Percentiles rank a stretch among this genome's conserved stretches.
phyloP scores from a whole-genome alignment of 2,888 invertebrate species.

The Spodoptera exigua region DNA sequence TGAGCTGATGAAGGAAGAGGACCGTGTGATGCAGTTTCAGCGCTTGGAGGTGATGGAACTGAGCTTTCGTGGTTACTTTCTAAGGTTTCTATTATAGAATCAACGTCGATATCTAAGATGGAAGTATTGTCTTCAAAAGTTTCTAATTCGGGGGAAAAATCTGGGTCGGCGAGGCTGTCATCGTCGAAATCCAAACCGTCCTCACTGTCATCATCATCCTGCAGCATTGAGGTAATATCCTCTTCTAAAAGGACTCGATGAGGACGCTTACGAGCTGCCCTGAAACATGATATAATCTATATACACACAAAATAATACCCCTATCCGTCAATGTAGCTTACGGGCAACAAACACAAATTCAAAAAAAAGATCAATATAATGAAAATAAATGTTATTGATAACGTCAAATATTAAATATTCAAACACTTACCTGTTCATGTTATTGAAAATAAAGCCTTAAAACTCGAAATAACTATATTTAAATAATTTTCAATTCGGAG shows the following conservation, averaged over 20 bases:
- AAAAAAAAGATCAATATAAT: neutral
- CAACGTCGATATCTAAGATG: constrained; percentile 11
- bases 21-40: constrained; percentile 5
- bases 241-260: neutral
- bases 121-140: constrained; percentile 2
- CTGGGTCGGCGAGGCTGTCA: constrained; percentile 32
- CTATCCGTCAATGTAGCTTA: neutral
- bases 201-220: constrained; percentile 9
- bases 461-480: constrained; percentile 18
- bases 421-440: constrained; percentile 9
- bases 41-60: neutral
- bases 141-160: constrained; percentile 9
- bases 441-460: constrained; percentile 21
- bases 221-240: constrained; percentile 2
- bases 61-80: constrained; percentile 4
- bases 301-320: neutral
- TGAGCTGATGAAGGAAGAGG: constrained; percentile 2
- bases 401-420: constrained; percentile 2
- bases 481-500: constrained; percentile 26
- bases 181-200: neutral
- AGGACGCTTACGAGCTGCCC: constrained; percentile 1
- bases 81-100: constrained; percentile 14
- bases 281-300: neutral
- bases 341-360: neutral
- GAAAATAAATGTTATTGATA: constrained; percentile 10